Conservation (phyloP, 2,888 invertebrate species). For the Hydraecia micacea region DNA sequence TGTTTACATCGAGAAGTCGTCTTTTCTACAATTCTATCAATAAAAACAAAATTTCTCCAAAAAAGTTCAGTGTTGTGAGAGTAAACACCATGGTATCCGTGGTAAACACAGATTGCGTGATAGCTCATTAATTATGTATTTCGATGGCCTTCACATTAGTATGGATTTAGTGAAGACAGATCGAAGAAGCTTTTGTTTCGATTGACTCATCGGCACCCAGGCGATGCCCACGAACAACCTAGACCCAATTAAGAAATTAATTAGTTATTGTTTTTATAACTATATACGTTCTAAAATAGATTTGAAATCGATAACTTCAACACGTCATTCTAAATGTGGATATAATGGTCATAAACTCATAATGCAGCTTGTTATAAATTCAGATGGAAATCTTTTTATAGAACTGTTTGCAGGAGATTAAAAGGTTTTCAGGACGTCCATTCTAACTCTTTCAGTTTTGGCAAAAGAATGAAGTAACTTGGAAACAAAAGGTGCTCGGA, state of each 20-base stretch:
- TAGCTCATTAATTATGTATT: slow-evolving; percentile 54
- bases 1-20: neutral
- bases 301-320: slow-evolving; percentile 23
- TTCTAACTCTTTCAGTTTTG: neutral
- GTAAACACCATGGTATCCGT: too few relatives aligned
- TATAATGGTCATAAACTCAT: neutral
- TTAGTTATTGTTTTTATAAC: slow-evolving; percentile 47
- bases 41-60: neutral
- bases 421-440: neutral
- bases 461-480: neutral
- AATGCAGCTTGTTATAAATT: neutral
- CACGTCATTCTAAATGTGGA: neutral
- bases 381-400: neutral
- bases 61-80: slow-evolving; percentile 23
- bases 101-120: slow-evolving; percentile 45
- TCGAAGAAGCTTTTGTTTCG: slow-evolving; percentile 54
- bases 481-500: neutral
- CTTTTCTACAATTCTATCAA: neutral
- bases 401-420: neutral
- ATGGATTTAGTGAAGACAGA: slow-evolving; percentile 47
- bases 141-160: slow-evolving; percentile 53
- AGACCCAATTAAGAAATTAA: slow-evolving; percentile 57
- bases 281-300: slow-evolving; percentile 36
- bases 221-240: slow-evolving; percentile 54
- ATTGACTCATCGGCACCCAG: slow-evolving; percentile 63